Evolutionary conservation across 2,888 invertebrate genomes (phyloP).

Genomic region (Acleris literana): DNA sequence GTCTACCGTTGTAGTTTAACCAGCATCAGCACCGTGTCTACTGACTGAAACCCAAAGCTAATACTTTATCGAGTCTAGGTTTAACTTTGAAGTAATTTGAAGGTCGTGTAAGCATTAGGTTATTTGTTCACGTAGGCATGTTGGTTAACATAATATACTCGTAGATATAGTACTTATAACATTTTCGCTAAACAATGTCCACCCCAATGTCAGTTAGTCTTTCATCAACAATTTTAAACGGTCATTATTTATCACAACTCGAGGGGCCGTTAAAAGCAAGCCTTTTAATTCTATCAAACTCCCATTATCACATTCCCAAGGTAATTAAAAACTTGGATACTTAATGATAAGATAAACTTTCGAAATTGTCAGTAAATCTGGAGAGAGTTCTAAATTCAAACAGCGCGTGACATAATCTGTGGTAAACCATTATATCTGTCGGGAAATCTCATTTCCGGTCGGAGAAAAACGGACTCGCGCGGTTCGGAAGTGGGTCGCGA

Average conservation of each 20-base stretch:
- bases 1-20: background rate
- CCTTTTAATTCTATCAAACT: conserved; percentile 25
- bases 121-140: too few species aligned
- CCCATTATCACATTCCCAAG: conserved; percentile 29
- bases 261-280: conserved; percentile 5
- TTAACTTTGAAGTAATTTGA: conserved; percentile 1
- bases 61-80: background rate
- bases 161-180: too few species aligned
- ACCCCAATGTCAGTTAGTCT: background rate
- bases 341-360: conserved; percentile 32
- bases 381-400: conserved; percentile 62
- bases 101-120: too few species aligned
- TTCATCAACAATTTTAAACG: conserved; percentile 8
- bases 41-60: conserved; percentile 4
- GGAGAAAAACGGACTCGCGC: conserved; percentile 69
- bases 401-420: conserved; percentile 70
- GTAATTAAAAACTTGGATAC: conserved; percentile 31
- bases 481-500: conserved; percentile 65
- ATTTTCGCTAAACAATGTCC: too few species aligned
- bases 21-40: background rate
- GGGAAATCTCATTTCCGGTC: conserved; percentile 79
- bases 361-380: conserved; percentile 52
- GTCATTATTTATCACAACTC: conserved; percentile 17
- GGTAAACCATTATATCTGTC: conserved; percentile 76
- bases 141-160: too few species aligned